These are phyloP conservation scores for Darevskia mixta DNA, from an alignment of 2,797 vertebrate species.

Conservation along the genomic window DNA sequence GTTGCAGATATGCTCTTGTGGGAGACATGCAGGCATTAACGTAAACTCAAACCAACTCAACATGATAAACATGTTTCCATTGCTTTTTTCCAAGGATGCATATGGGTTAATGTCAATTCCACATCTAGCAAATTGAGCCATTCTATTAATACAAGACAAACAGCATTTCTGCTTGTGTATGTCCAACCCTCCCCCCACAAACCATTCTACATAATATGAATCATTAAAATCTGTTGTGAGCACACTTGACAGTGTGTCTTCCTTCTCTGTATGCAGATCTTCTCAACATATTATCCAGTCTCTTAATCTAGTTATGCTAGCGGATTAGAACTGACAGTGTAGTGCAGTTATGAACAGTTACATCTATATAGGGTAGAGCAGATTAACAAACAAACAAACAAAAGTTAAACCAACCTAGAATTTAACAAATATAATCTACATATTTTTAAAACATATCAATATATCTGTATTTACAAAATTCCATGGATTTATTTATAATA, in stretches of 20 bases:
- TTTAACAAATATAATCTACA: constrained; percentile 62
- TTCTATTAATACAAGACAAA: constrained; percentile 61
- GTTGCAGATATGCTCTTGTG: constrained; percentile 20
- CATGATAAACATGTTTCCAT: constrained; percentile 33
- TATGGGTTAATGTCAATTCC: constrained; percentile 28
- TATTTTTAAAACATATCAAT: constrained; percentile 65
- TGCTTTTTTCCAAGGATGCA: constrained; percentile 13
- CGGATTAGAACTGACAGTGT: constrained; percentile 33
- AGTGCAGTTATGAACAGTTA: constrained; percentile 23
- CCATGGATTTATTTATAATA: constrained; percentile 61
- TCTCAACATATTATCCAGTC: constrained; percentile 55
- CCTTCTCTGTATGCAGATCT: constrained; percentile 31
- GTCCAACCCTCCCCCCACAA: not conserved
- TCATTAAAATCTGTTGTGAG: constrained; percentile 59
- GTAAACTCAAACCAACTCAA: not conserved
- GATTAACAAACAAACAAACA: constrained; percentile 25
- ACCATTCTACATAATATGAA: constrained; percentile 45
- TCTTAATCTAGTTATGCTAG: constrained; percentile 43
- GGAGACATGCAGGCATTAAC: constrained; percentile 29
- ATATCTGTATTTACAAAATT: constrained; percentile 70
- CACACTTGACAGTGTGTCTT: constrained; percentile 46
- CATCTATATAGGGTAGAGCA: constrained; percentile 36
- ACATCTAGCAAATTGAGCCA: constrained; percentile 51
- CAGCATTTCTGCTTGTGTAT: constrained; percentile 31
- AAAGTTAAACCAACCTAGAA: constrained; percentile 35